Conservation (phyloP, 2,888 invertebrate genomes). For the Crioceris asparagi region DNA sequence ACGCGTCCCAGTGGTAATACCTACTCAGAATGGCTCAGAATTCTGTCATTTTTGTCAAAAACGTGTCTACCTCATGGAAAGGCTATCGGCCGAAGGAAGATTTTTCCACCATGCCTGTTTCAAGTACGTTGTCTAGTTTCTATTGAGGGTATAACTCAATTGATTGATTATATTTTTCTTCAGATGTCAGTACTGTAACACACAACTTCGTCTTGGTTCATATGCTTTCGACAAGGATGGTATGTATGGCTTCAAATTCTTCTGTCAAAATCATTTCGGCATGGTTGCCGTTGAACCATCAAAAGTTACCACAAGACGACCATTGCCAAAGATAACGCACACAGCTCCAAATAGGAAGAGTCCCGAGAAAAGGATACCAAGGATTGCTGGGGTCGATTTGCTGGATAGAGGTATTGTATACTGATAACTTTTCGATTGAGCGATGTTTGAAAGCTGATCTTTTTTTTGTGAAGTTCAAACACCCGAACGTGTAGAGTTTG, state of each 20-base stretch:
- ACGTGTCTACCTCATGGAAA: constrained; percentile 89
- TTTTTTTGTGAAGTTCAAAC: constrained; percentile 44
- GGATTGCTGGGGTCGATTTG: constrained; percentile 42
- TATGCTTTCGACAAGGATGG: constrained; percentile 64
- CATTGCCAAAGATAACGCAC: constrained; percentile 16
- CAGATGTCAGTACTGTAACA: constrained; percentile 83
- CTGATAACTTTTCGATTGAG: constrained; percentile 1
- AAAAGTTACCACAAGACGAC: constrained; percentile 28
- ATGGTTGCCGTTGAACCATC: constrained; percentile 42
- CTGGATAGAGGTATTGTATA: constrained; percentile 27
- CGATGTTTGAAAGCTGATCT: not conserved
- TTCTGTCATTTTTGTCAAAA: constrained; percentile 81
- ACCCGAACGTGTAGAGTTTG: constrained; percentile 71
- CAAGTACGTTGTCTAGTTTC: constrained; percentile 32
- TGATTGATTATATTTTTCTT: constrained; percentile 5
- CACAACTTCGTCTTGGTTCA: constrained; percentile 69
- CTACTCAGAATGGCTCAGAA: constrained; percentile 59
- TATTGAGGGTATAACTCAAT: constrained; percentile 1
- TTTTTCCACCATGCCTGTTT: constrained; percentile 90
- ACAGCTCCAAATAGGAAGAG: constrained; percentile 30
- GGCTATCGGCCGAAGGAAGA: constrained; percentile 78
- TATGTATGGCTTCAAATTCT: constrained; percentile 57
- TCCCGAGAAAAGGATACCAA: constrained; percentile 40
- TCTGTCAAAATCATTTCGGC: constrained; percentile 65
- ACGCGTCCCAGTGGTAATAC: constrained; percentile 48